Evolutionary conservation across 2,797 vertebrate genomes (phyloP), one percentile per base, ranked within the genome.

Genomic region (Myoxocephalus aenaeus): DNA sequence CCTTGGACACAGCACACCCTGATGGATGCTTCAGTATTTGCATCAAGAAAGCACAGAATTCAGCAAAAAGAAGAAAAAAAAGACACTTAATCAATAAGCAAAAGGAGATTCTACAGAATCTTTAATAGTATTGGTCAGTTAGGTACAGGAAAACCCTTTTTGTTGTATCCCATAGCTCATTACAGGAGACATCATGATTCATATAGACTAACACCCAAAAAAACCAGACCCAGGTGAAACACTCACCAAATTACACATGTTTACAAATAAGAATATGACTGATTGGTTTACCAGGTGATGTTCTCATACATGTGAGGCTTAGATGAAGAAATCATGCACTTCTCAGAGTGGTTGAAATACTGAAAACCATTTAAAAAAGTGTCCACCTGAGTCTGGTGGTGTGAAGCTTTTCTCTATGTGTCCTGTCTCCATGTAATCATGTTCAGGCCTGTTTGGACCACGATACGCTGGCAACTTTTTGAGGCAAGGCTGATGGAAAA

Each of bases 41-140:
- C 77, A 29, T 27, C 1, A 4, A 1, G 1, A 15, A 4, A 18
- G 50, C 40, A 53, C 36, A 44, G 7, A 61, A 53, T 42, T 58
- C n/a, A 15, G 20, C 6, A 14, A 27, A 15, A 18, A 18, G 3
- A 58, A n/a, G n/a, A n/a, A n/a, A n/a, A n/a, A 36, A 14, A 65
- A 44, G 4, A 64, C 17, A n/a, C 7, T 6, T 48, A 20, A 56
- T 48, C 65, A 44, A 27, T 17, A 57, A 62, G 46, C 15, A 63
- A 42, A 67, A 70, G 17, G 20, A 81, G 77, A 77, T 82, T 93
- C 59, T 87, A 79, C 66, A 65, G 88, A 62, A 73, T 80, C 44
- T 93, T 92, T 92, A 92, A 85, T 91, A 76, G 84, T 90, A 90
- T 89, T 86, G 85, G 86, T 92, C 88, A 87, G 57, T 91, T 85